Evolutionary conservation across 2,888 invertebrate species (phyloP).

Genomic region (Drosophila tanythrix): DNA sequence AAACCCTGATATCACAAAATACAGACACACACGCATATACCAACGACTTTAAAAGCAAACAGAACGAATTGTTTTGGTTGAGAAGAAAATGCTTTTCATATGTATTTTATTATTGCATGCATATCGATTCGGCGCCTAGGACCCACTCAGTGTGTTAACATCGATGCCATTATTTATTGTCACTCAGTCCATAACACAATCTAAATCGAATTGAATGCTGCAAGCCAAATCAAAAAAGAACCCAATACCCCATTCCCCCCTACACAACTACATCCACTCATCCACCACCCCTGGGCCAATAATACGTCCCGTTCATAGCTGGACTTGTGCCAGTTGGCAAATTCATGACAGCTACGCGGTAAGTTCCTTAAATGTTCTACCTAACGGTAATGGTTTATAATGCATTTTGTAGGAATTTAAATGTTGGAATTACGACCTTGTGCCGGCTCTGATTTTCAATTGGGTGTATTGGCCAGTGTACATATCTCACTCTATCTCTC

Average conservation of each 20-base stretch:
- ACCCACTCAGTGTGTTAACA: conserved; percentile 38
- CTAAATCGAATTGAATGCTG: conserved; percentile 42
- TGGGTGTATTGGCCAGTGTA: conserved; percentile 1
- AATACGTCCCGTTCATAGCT: background rate
- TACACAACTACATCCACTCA: background rate
- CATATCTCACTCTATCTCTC: background rate
- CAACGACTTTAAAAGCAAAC: conserved; percentile 18
- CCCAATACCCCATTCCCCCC: background rate
- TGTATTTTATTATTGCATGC: conserved; percentile 50
- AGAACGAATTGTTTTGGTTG: conserved; percentile 42
- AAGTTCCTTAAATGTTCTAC: conserved; percentile 14
- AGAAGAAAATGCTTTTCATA: conserved; percentile 46
- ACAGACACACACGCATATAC: conserved; percentile 4
- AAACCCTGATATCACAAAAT: background rate
- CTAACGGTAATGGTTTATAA: conserved; percentile 19
- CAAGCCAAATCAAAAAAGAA: background rate
- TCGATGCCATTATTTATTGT: conserved; percentile 59
- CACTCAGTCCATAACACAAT: conserved; percentile 46
- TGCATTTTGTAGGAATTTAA: conserved; percentile 13
- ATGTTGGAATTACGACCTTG: conserved; percentile 5
- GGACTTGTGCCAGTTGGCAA: conserved; percentile 35
- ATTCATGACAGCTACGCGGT: background rate
- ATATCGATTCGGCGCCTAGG: conserved; percentile 43
- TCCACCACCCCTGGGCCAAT: background rate
- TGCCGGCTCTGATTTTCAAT: conserved; percentile 19